Evolutionary conservation across 2,113 vertebrate species (phyloP).

Genomic region (Chamaea fasciata): DNA sequence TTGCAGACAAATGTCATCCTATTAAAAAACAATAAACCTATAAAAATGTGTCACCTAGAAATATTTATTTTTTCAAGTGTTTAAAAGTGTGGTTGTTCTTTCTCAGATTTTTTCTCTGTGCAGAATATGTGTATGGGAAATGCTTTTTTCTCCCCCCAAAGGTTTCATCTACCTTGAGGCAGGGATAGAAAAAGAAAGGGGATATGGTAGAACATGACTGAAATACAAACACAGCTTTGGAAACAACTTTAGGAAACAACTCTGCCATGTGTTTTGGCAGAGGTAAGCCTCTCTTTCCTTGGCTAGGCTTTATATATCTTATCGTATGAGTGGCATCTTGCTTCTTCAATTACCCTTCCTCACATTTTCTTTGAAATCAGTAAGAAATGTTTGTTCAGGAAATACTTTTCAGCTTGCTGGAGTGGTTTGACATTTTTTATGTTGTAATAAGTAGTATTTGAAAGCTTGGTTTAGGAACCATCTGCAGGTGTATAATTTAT

Average conservation of each 20-base stretch:
- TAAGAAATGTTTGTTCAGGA: neutral
- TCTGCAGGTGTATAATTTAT: neutral
- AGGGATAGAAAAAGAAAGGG: neutral
- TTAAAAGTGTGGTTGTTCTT: neutral
- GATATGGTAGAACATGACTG: neutral
- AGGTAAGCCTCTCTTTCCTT: neutral
- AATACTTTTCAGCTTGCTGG: neutral
- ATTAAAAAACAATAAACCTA: neutral
- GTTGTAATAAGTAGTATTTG: neutral
- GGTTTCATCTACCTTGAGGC: neutral
- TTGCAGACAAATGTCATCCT: neutral
- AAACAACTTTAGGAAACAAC: neutral
- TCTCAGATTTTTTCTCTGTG: neutral
- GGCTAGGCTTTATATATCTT: neutral
- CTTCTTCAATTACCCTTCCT: neutral
- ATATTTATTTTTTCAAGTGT: neutral
- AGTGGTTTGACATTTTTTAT: neutral
- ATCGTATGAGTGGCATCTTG: neutral
- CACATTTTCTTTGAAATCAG: neutral
- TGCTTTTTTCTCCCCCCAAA: rapidly evolving
- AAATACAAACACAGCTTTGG: neutral
- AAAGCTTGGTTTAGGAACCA: neutral
- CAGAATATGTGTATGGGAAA: neutral
- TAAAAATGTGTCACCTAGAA: neutral
- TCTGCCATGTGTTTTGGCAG: neutral